Percentiles rank a stretch among this genome's conserved stretches.
These are phyloP conservation scores for Drosophila saltans DNA, from an alignment of 1,140 invertebrate species.

Conservation along the genomic window DNA sequence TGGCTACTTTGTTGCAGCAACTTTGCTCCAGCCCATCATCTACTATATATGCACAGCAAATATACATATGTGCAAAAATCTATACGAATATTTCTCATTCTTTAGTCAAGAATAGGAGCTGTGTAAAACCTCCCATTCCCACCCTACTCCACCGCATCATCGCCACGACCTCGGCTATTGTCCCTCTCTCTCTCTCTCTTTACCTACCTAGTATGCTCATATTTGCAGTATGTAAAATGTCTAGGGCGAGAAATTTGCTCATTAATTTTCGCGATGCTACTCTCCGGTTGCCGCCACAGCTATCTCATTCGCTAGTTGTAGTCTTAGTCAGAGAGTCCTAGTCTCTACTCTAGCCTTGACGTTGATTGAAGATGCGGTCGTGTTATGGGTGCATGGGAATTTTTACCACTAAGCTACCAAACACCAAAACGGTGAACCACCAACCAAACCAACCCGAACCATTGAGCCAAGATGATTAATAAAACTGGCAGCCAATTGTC, in stretches of 20 bases:
- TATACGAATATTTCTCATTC: constrained; percentile 34
- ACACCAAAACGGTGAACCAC: background rate
- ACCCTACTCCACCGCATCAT: background rate
- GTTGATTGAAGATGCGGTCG: constrained; percentile 79
- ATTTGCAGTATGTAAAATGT: constrained; percentile 49
- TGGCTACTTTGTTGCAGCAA: too few species aligned
- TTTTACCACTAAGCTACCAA: constrained; percentile 1
- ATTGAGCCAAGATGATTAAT: constrained; percentile 54
- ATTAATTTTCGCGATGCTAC: constrained; percentile 71
- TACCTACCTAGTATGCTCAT: background rate
- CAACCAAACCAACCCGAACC: background rate
- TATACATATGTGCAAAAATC: constrained; percentile 18
- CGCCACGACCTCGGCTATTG: too few species aligned
- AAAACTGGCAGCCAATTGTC: constrained; percentile 38
- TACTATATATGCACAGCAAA: too few species aligned
- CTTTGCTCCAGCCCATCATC: too few species aligned
- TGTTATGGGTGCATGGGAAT: constrained; percentile 71
- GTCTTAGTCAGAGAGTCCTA: constrained; percentile 26
- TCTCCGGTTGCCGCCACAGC: constrained; percentile 7
- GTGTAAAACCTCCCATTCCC: too few species aligned
- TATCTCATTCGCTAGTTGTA: background rate
- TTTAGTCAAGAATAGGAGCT: too few species aligned
- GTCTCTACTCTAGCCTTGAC: constrained; percentile 45
- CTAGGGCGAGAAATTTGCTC: constrained; percentile 72
- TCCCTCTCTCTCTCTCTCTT: background rate